Conservation (phyloP, 2,797 vertebrate genomes). For the Meriones psammophilus region DNA sequence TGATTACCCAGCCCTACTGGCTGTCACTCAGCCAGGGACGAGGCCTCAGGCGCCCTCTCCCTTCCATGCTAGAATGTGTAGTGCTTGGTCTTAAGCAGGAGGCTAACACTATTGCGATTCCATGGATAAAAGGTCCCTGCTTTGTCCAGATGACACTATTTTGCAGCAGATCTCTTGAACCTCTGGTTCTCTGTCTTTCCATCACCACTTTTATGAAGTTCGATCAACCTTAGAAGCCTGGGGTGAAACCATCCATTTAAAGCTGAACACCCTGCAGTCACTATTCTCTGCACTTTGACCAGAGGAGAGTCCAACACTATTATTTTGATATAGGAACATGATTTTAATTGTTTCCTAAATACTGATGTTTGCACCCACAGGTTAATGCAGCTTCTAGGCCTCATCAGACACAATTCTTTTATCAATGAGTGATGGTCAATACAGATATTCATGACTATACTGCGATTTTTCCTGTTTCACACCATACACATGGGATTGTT, state of each 20-base stretch:
- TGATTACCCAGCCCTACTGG: background rate
- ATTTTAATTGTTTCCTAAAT: background rate
- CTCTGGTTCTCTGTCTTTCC: background rate
- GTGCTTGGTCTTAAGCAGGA: background rate
- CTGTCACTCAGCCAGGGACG: background rate
- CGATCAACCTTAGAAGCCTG: background rate
- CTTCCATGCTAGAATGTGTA: background rate
- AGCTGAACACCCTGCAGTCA: too few species aligned
- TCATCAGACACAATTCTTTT: background rate
- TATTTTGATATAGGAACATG: background rate
- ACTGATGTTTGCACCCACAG: background rate
- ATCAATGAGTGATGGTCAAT: background rate
- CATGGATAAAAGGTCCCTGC: background rate
- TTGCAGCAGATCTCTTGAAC: background rate
- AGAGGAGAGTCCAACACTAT: background rate
- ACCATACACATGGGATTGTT: background rate
- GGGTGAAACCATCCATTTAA: background rate
- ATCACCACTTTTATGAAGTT: background rate
- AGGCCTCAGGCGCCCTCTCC: background rate
- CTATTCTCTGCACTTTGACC: background rate
- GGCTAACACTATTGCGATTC: too few species aligned
- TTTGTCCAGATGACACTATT: background rate
- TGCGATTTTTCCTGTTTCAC: background rate
- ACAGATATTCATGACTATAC: background rate
- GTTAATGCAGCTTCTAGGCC: background rate